Base-by-base conservation (phyloP, 2,113 vertebrate genomes). In the Thryonomys swinderianus region DNA sequence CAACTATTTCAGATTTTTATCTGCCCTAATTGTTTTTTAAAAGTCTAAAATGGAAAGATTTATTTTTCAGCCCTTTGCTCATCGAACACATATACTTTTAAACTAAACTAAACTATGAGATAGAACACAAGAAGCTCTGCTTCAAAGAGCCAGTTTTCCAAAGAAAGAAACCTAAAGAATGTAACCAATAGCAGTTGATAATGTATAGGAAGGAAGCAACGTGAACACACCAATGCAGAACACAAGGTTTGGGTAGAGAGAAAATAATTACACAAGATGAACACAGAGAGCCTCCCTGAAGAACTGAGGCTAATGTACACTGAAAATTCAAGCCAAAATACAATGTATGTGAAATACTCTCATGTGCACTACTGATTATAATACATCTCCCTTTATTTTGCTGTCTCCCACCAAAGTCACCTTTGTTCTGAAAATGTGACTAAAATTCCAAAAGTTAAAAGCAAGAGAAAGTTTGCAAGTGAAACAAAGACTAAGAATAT, bases 401-500 rank as follows among this genome's bases (percentile, higher is more conserved):
- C 42, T 85, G 1, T 88, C n/a, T 93, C 20, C 64, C 42, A 81
- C 5, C 88, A 89, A 96, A 91, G 93, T 88, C 71, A 94, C 76
- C 57, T 96, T 95, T 93, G 20, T 96, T 96, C 62, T 80, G 12
- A 89, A 91, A 96, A 91, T 95, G 53, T 81, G 40, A 67, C 45
- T 74, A 69, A 91, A 94, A 94, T 96, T 69, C 40, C 25, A 42
- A 87, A 95, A 93, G 55, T 88, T 85, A 91, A 85, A 84, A 89
- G 64, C 37, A 93, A 85, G 82, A 84, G 30, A 95, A 97, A 96
- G 13, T 82, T 92, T 96, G 79, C 51, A 42, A 91, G 89, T 91
- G 59, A 96, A 96, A 93, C 3, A 88, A 83, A 55, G 69, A 87
- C 62, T 87, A 89, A 78, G 59, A 96, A 96, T 91, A 95, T 92